Conservation (phyloP, 2,888 invertebrate species). For the Drosophila monieri region DNA sequence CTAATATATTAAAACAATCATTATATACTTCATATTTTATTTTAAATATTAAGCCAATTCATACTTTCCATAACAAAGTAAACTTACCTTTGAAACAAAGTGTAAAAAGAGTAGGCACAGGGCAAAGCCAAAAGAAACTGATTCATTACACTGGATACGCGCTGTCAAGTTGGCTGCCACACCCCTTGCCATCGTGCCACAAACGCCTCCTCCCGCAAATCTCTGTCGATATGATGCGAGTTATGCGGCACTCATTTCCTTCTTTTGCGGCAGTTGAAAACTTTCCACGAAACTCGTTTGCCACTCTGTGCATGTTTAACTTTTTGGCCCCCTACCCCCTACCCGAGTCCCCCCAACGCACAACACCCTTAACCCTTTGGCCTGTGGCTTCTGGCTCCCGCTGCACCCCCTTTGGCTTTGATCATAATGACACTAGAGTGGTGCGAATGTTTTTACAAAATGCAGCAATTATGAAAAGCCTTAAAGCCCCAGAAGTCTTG, state of each 20-base stretch:
- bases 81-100: not conserved
- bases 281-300: conserved; percentile 53
- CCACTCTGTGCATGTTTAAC: conserved; percentile 73
- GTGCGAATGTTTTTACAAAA: conserved; percentile 45
- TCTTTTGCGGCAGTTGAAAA: conserved; percentile 63
- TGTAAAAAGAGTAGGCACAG: not conserved
- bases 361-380: not conserved
- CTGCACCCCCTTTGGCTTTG: conserved; percentile 37
- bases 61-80: not conserved
- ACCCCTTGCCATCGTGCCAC: not conserved
- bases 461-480: conserved; percentile 59
- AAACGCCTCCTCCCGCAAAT: conserved; percentile 9
- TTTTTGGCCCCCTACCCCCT: conserved; percentile 35
- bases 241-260: conserved; percentile 69
- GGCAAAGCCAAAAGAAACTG: conserved; percentile 39
- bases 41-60: not conserved
- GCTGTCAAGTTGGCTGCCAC: conserved; percentile 60
- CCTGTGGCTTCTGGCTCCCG: not conserved
- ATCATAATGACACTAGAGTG: conserved; percentile 62
- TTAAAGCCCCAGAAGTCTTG: conserved; percentile 23
- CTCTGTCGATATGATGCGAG: conserved; percentile 67
- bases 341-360: not conserved
- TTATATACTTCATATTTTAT: not conserved
- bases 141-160: conserved; percentile 72
- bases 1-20: not conserved